phyloP scores from a whole-genome alignment of 1,140 invertebrate species.

The Drosophila albomicans region DNA sequence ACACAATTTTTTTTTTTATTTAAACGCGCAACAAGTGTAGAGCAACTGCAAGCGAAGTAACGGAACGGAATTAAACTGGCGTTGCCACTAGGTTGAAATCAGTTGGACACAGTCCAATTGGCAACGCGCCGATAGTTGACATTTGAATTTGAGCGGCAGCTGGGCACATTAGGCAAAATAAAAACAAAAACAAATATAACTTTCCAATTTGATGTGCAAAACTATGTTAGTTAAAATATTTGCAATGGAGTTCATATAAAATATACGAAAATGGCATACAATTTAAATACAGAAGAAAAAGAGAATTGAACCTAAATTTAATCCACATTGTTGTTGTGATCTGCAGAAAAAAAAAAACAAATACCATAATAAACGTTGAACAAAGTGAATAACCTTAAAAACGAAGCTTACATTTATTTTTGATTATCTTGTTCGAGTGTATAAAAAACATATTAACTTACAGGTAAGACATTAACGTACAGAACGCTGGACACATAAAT shows the following conservation, averaged over 20 bases:
- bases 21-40: neutral
- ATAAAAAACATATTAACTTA: conserved; percentile 32
- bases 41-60: neutral
- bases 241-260: conserved; percentile 57
- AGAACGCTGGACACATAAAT: conserved; percentile 17
- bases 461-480: conserved; percentile 20
- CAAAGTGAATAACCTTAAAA: conserved; percentile 52
- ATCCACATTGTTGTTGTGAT: conserved; percentile 83
- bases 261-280: conserved; percentile 16
- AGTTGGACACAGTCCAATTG: neutral
- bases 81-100: conserved; percentile 12
- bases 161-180: conserved; percentile 10
- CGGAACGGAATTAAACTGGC: neutral
- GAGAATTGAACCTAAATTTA: conserved; percentile 51
- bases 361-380: conserved; percentile 70
- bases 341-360: conserved; percentile 51
- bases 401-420: conserved; percentile 18
- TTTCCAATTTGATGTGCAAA: conserved; percentile 24
- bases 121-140: conserved; percentile 1
- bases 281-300: conserved; percentile 33
- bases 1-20: conserved; percentile 11
- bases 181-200: conserved; percentile 27
- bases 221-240: conserved; percentile 23
- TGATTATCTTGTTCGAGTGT: conserved; percentile 25
- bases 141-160: conserved; percentile 5